phyloP scores from a whole-genome alignment of 2,113 vertebrate species.

The Piaya cayana region DNA sequence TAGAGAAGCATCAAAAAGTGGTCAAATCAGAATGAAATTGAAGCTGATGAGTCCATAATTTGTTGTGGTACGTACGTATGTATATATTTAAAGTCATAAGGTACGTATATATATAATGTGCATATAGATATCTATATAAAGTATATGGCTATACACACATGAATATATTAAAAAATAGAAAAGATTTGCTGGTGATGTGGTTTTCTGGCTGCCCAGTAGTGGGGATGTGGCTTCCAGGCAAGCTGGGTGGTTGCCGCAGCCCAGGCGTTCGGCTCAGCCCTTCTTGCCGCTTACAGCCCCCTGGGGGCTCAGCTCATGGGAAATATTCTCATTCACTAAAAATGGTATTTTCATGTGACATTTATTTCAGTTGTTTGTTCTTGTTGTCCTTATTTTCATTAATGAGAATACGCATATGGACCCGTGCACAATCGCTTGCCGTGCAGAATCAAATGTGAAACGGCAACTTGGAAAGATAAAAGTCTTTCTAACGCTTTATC shows the following conservation, averaged over 20 bases:
- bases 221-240: not conserved
- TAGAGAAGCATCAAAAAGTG: not conserved
- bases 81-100: not conserved
- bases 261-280: not conserved
- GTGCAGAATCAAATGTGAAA: not conserved
- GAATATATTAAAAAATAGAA: rapidly evolving
- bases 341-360: not conserved
- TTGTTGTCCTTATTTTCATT: not conserved
- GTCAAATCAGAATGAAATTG: not conserved
- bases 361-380: not conserved
- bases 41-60: not conserved
- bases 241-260: not conserved
- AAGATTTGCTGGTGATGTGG: not conserved
- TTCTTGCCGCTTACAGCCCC: not conserved
- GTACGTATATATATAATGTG: not conserved
- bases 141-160: too few species aligned
- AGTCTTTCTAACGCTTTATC: not conserved
- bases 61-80: not conserved
- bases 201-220: not conserved
- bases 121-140: not conserved
- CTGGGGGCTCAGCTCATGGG: rapidly evolving
- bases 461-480: not conserved
- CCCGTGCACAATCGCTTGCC: not conserved
- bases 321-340: not conserved
- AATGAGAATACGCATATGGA: rapidly evolving